Percentiles rank a stretch among this genome's conserved stretches.
Evolutionary conservation across 2,113 vertebrate genomes (phyloP).

Genomic region (Heterocephalus glaber): DNA sequence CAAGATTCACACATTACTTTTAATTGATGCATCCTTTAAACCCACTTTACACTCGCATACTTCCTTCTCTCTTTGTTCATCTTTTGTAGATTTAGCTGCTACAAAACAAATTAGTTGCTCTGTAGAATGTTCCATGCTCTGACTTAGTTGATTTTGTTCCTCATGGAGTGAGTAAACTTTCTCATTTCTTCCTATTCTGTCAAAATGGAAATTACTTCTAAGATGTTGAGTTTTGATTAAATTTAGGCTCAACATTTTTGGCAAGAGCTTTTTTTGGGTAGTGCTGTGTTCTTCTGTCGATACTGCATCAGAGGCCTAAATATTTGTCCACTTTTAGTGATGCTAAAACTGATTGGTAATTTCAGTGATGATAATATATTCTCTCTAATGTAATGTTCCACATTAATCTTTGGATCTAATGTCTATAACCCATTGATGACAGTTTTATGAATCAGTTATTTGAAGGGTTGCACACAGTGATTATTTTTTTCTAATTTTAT

Average conservation of each 20-base stretch:
- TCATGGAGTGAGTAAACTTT: neutral
- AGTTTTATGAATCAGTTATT: neutral
- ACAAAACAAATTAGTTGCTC: neutral
- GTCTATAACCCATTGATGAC: no score
- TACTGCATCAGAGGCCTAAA: neutral
- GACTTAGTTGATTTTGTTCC: neutral
- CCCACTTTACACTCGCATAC: neutral
- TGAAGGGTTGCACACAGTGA: neutral
- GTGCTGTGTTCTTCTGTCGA: neutral
- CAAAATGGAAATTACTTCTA: conserved; percentile 6
- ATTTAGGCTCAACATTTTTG: neutral
- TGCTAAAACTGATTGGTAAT: neutral
- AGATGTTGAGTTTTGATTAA: neutral
- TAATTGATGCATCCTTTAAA: neutral
- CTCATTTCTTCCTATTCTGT: neutral
- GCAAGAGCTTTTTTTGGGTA: neutral
- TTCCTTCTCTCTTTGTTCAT: neutral
- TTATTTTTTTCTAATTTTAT: neutral
- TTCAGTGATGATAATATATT: neutral
- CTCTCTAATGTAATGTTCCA: neutral
- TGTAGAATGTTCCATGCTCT: neutral
- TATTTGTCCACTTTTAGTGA: neutral
- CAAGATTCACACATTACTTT: neutral
- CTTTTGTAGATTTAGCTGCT: neutral
- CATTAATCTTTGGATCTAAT: neutral